These are phyloP conservation scores for Sphenopsis melanotis DNA, from an alignment of 2,797 vertebrate species.

Conservation along the genomic window DNA sequence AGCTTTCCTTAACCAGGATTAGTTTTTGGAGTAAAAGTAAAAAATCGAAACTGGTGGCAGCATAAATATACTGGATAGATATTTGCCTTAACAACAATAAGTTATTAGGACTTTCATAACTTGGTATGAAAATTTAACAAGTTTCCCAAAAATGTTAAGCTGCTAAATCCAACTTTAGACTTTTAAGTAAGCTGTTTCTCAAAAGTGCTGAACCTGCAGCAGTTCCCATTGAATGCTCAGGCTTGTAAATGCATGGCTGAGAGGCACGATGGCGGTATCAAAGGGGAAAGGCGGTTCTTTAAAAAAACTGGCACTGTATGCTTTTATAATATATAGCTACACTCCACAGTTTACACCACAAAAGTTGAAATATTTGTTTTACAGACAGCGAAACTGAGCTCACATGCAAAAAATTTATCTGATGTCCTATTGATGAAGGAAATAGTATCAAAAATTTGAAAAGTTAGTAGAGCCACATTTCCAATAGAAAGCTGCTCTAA, in stretches of 20 bases:
- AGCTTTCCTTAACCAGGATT: not conserved
- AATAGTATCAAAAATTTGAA: not conserved
- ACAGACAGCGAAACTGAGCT: not conserved
- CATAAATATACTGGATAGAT: not conserved
- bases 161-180: conserved; percentile 36
- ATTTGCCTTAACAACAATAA: not conserved
- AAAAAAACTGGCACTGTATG: not conserved
- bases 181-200: conserved; percentile 40
- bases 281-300: not conserved
- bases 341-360: not conserved
- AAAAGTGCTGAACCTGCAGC: conserved; percentile 49
- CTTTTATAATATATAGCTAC: not conserved
- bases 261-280: not conserved
- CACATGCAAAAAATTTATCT: not conserved
- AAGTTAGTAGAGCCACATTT: not conserved
- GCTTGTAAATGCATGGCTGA: conserved; percentile 4
- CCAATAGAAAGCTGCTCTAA: not conserved
- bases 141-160: conserved; percentile 26
- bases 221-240: conserved; percentile 13
- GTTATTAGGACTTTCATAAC: not conserved
- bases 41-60: not conserved
- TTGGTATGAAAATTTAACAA: not conserved
- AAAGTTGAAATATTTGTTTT: not conserved
- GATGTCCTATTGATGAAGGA: not conserved
- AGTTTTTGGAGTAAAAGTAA: not conserved